Base-by-base conservation (phyloP, 2,797 vertebrate species). In the Syndactyla subalaris region DNA sequence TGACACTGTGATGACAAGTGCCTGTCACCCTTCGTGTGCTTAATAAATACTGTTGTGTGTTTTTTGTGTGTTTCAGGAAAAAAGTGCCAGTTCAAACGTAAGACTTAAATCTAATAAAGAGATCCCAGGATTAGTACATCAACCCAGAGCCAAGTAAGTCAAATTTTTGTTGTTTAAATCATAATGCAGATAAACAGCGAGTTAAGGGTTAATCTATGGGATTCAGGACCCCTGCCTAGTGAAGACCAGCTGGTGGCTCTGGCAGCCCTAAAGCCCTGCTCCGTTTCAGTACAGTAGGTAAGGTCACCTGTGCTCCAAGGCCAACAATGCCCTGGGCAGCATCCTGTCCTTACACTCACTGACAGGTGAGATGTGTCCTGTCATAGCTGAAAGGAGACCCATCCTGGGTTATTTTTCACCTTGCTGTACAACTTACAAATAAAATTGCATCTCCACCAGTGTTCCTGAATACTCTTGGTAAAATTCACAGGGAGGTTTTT, bases 31-130 rank as follows among this genome's bases (percentile, higher is more conserved):
- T 63, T 34, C n/a, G 22, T 61, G 48, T 77, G 39, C 45, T 65
- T 48, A 30, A 27, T 49, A 55, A 70, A 52, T 54, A 41, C 89
- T 95, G 23, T 38, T 83, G 63, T 88, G 45, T 89, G 68, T 21
- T 65, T 85, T 85, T 93, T 94, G 52, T 91, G 54, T 98, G 78
- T 98, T 98, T 88, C 98, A 99, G 99, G 99, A 99, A 98, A 99
- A 99, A 98, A 99, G 98, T 98, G 98, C 98, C 95, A 98, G 97
- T 92, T 98, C 99, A 96, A 98, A 98, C 14, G 27, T 88, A 91
- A 98, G 97, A 96, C 97, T 98, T 97, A 98, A 98, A 95, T 97
- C 97, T 85, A 98, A 97, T 94, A 98, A 98, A 96, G 98, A 98
- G 95, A 87, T 98, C 76, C 98, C 98, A 39, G 98, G 98, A 97